Percentiles rank a stretch among this genome's conserved stretches.
Conservation (phyloP, 2,797 vertebrate species). For the Typhlichthys eigenmanni region DNA sequence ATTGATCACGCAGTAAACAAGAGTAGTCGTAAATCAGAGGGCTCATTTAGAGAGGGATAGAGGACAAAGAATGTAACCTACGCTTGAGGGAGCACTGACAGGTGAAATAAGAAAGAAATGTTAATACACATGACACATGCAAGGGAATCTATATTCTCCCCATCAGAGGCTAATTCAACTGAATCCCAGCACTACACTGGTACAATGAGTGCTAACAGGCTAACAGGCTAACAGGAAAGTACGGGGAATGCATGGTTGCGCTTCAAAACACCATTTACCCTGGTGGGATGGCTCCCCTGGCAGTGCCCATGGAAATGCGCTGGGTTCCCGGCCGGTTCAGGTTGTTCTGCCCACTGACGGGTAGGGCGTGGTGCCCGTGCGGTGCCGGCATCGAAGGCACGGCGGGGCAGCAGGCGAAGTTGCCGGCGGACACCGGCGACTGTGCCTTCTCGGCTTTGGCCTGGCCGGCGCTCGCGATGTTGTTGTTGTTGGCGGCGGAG, state of each 20-base stretch:
- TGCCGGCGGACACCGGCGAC: slow-evolving; percentile 60
- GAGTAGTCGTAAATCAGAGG: slow-evolving; percentile 44
- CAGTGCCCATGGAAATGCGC: slow-evolving; percentile 76
- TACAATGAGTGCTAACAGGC: slow-evolving; percentile 1
- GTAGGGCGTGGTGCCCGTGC: slow-evolving; percentile 73
- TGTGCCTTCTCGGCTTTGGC: slow-evolving; percentile 79
- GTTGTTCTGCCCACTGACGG: slow-evolving; percentile 91
- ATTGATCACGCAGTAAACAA: slow-evolving; percentile 47
- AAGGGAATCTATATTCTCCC: slow-evolving; percentile 30
- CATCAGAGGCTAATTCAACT: slow-evolving; percentile 22
- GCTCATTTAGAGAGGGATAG: slow-evolving; percentile 5
- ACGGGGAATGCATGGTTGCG: slow-evolving; percentile 11
- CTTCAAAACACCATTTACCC: slow-evolving; percentile 79
- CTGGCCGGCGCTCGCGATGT: slow-evolving; percentile 71
- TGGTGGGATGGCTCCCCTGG: slow-evolving; percentile 85
- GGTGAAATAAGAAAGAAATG: neutral
- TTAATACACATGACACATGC: slow-evolving; percentile 27
- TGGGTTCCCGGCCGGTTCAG: slow-evolving; percentile 92
- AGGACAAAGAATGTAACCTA: neutral
- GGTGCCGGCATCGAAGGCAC: slow-evolving; percentile 68
- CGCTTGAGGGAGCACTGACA: neutral
- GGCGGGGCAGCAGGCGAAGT: slow-evolving; percentile 77
- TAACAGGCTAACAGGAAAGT: slow-evolving; percentile 25
- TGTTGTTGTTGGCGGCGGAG: slow-evolving; percentile 68
- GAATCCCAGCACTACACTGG: slow-evolving; percentile 20